Conservation (phyloP, 2,888 invertebrate genomes). For the Lycocerus yunnanus region DNA sequence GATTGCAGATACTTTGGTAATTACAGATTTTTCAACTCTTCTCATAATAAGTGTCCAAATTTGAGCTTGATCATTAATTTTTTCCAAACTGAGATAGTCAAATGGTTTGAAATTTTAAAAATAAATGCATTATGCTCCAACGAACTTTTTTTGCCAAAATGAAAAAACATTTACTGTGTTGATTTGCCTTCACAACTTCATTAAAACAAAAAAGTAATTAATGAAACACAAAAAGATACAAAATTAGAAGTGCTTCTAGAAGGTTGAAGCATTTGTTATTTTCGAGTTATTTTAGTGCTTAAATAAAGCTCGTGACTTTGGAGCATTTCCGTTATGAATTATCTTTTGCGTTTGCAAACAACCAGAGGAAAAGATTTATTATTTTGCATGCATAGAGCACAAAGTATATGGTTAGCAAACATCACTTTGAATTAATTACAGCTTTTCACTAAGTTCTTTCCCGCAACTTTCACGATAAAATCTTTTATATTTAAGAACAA, state of each 20-base stretch:
- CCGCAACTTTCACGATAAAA: constrained; percentile 23
- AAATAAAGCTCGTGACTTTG: constrained; percentile 26
- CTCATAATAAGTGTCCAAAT: too few relatives aligned
- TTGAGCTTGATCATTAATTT: too few relatives aligned
- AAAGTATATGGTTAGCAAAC: constrained; percentile 29
- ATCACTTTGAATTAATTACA: constrained; percentile 29
- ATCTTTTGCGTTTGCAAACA: constrained; percentile 28
- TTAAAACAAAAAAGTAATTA: neutral
- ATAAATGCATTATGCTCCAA: too few relatives aligned
- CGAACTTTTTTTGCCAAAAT: too few relatives aligned
- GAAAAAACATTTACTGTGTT: too few relatives aligned
- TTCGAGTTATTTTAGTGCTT: constrained; percentile 19
- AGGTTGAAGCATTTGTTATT: neutral
- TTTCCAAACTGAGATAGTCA: too few relatives aligned
- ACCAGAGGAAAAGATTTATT: constrained; percentile 24
- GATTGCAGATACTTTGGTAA: too few relatives aligned
- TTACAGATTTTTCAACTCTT: too few relatives aligned
- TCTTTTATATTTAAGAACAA: constrained; percentile 18
- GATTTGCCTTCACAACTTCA: too few relatives aligned
- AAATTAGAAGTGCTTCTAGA: neutral
- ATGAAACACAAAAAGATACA: neutral
- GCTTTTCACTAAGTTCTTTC: constrained; percentile 25
- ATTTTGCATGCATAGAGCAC: constrained; percentile 24
- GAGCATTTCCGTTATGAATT: constrained; percentile 28
- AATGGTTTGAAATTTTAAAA: too few relatives aligned